A percentile compares a stretch with the other conserved stretches of the same genome.
Conservation (phyloP, 2,113 vertebrate species). For the Pseudorasbora parva region DNA sequence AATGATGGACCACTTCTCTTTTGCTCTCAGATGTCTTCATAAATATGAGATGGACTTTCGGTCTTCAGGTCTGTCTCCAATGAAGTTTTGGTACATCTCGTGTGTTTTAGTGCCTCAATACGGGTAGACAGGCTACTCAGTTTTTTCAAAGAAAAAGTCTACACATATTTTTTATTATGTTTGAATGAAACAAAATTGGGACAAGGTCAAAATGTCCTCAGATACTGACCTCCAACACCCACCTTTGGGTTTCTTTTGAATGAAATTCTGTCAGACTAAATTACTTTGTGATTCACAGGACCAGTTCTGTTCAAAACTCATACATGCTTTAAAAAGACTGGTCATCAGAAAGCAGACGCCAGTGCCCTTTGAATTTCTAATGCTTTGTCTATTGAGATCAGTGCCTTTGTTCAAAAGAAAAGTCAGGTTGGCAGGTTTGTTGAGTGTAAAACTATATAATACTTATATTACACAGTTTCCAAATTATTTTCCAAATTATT, state of each 20-base stretch:
- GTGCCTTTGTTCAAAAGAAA: neutral
- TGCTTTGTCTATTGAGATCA: neutral
- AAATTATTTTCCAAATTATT: neutral
- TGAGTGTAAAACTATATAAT: neutral
- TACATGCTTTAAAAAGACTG: neutral
- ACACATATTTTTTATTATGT: neutral
- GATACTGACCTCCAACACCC: neutral
- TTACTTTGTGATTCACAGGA: slow-evolving; percentile 12
- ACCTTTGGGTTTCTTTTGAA: neutral
- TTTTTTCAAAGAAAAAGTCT: neutral
- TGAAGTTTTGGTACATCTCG: neutral
- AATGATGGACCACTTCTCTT: slow-evolving; percentile 34
- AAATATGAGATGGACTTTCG: slow-evolving; percentile 49
- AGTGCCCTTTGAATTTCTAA: neutral
- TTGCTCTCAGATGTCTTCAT: slow-evolving; percentile 47
- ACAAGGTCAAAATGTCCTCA: neutral
- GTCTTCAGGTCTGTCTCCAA: slow-evolving; percentile 21
- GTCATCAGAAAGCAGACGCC: slow-evolving; percentile 10
- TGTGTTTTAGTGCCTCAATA: neutral
- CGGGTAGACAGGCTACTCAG: neutral
- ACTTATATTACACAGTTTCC: neutral
- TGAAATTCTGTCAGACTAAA: neutral
- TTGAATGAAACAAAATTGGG: neutral
- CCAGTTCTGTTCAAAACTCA: neutral
- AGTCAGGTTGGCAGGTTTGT: neutral